Base-by-base conservation (phyloP, 2,888 invertebrate genomes). In the Teleogryllus oceanicus region DNA sequence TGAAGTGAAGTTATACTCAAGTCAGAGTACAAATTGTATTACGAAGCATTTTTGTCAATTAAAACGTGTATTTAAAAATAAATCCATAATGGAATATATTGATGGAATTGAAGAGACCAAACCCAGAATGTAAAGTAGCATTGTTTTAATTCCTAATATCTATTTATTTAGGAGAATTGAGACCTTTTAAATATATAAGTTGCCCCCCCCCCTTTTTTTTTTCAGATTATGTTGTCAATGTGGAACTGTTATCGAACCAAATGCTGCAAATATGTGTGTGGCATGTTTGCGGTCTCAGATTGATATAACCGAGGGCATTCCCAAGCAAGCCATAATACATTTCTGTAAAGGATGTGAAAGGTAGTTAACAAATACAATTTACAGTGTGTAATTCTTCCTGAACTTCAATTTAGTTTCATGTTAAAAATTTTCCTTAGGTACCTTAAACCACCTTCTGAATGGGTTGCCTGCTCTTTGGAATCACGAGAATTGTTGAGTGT, bases 241-340 rank as follows among this genome's bases (percentile, higher is more conserved):
- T 89, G 98, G 97, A 16, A 90, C 92, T 18, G 89, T 92, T 24
- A 99, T 99, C 80, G 94, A 96, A 84, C 95, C 99, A 50, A 99
- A 99, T 89, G 95, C 97, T 2, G 93, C 97, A 0, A 99, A 98
- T 87, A 98, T 97, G 96, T 99, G 99, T 87, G 95, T 97, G 1
- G 94, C 94, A 24, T 99, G 99, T 87, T 88, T 99, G 74, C 90
- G 98, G 75, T 92, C 94, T 51, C 92, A 94, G 85, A 93, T 98
- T 5, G 99, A 99, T 85, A 98, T 99, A 80, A 96, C 98, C 2
- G 97, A 96, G 85, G 95, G 94, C 50, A 98, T 99, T 86, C 97
- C 97, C 0, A 99, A 99, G 86, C 97, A 98, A 88, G 94, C 92
- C 0, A 93, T 93, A 0, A 86, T 99, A 18, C 93, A 96, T 85